Conservation (phyloP, 2,113 vertebrate species). For the Ceyx cyanopectus region DNA sequence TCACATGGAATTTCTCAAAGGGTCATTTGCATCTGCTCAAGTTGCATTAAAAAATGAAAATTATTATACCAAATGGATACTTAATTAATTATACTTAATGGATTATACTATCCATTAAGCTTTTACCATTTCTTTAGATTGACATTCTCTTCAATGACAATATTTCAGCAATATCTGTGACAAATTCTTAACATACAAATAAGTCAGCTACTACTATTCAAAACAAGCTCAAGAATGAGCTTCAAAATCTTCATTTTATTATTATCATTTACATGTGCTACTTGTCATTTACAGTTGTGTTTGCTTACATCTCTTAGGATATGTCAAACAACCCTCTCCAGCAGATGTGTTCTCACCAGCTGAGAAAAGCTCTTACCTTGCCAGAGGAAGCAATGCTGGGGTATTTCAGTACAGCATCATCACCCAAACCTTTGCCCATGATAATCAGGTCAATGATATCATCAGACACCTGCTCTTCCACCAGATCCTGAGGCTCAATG, state of each 20-base stretch:
- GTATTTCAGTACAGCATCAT: background rate
- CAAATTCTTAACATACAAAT: background rate
- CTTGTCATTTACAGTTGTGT: background rate
- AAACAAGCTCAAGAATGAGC: background rate
- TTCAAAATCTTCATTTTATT: background rate
- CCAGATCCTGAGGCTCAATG: background rate
- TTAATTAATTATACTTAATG: background rate
- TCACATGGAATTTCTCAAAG: background rate
- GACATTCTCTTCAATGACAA: background rate
- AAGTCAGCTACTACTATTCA: background rate
- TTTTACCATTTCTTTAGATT: background rate
- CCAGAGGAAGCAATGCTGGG: background rate
- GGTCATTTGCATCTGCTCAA: background rate
- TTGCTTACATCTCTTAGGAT: background rate
- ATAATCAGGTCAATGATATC: conserved; percentile 62
- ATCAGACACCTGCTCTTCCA: conserved; percentile 60
- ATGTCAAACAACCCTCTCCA: background rate
- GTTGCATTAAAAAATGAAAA: background rate
- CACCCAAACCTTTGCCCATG: conserved; percentile 19
- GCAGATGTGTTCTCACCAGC: background rate
- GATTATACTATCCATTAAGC: background rate
- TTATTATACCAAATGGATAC: background rate
- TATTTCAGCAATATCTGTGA: background rate
- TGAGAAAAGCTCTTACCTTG: conserved; percentile 62
- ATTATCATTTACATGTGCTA: background rate